Base-by-base conservation (phyloP, 1,140 invertebrate genomes). In the Drosophila equinoxialis region DNA sequence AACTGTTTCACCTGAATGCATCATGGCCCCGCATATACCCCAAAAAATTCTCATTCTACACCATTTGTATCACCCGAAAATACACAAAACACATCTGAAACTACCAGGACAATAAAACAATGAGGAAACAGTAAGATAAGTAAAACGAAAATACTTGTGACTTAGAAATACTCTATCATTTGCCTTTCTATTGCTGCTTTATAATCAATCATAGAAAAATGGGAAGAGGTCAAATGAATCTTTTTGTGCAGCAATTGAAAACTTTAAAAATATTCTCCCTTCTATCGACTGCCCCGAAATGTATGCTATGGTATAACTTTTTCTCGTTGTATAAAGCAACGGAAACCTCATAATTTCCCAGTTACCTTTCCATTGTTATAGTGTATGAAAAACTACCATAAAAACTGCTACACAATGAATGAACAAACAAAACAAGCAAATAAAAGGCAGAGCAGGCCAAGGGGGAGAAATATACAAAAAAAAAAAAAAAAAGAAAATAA, bases 1-100 rank as follows among this genome's bases (percentile, higher is more conserved):
- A 87, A 89, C 41, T 74, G 83, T 89, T 86, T 83, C 84, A 80
- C 84, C 83, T 89, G 77, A 87, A 80, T 51, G 45, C 45, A 51
- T 51, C 45, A 51, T 51, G 45, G 45, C 17, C 20, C n/a, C 8
- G 17, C 14, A 23, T 23, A 10, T 10, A 11, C 45, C 10, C 8
- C 17, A 7, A 20, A 6, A 30, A 30, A 30, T 1, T 30, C 30
- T 30, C 30, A 30, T 30, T 30, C 7, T 8, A 7, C 17, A 7
- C 14, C 14, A 37, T 37, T 37, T 37, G 35, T 37, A 10, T 17
- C 4, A 14, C 7, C 6, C 45, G 3, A 48, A 6, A 51, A 51
- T 17, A 23, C 4, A 39, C 37, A 23, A 51, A 23, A 51, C 10
- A 51, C 45, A 51, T 51, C 74, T 75, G 72, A 39, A 65, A 39